Percentiles rank a stretch among this genome's conserved stretches.
Evolutionary conservation across 2,888 invertebrate genomes (phyloP).

Genomic region (Cristatella mucedo): DNA sequence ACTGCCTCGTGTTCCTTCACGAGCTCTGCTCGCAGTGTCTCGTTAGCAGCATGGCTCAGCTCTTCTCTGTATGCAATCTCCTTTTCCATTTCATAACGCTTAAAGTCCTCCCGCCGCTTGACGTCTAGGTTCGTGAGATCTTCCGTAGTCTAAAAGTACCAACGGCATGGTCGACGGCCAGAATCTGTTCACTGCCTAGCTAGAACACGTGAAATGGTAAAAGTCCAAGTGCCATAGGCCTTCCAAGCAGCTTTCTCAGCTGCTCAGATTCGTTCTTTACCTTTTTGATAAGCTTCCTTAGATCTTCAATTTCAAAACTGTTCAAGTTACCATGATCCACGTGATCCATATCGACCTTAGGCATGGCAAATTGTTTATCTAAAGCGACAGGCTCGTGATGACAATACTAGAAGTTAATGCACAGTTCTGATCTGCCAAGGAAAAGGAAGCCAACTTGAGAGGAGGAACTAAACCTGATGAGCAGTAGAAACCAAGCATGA

Average conservation of each 20-base stretch:
- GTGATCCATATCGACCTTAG: conserved; percentile 45
- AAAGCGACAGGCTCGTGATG: too few species aligned
- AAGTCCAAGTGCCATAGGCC: too few species aligned
- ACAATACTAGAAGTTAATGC: too few species aligned
- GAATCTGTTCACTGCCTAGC: too few species aligned
- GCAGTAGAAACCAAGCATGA: too few species aligned
- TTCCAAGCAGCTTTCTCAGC: too few species aligned
- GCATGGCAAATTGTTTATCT: too few species aligned
- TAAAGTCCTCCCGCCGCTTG: conserved; percentile 68
- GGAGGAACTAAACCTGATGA: too few species aligned
- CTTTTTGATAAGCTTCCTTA: conserved; percentile 73
- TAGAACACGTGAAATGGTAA: too few species aligned
- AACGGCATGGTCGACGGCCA: too few species aligned
- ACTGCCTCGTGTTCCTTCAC: conserved; percentile 53
- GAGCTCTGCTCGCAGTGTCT: conserved; percentile 43
- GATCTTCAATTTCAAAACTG: conserved; percentile 83
- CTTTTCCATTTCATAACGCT: conserved; percentile 89
- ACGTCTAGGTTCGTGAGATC: conserved; percentile 64
- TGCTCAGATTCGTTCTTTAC: conserved; percentile 40
- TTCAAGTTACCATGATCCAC: conserved; percentile 73
- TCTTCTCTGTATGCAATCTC: conserved; percentile 68
- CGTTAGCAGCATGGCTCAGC: conserved; percentile 57
- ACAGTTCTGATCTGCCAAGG: too few species aligned
- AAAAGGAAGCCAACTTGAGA: too few species aligned
- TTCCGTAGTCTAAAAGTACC: conserved; percentile 47